Evolutionary conservation across 30 jellyfish, hydroid and myxozoan genomes (phyloP).

Genomic region (Pelagia noctiluca): DNA sequence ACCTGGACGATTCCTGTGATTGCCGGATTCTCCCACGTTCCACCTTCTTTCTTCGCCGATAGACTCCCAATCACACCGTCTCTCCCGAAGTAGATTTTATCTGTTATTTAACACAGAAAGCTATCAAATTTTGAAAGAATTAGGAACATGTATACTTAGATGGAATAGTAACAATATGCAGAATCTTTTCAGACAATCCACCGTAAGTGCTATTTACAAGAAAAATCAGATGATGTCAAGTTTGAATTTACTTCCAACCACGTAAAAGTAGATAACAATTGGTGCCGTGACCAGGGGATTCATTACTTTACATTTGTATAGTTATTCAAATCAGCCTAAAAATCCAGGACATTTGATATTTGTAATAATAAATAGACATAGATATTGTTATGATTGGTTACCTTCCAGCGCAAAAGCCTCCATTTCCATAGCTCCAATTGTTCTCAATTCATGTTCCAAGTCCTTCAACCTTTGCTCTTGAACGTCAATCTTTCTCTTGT

Average conservation of each 20-base stretch:
- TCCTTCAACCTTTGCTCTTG: conserved; percentile 58
- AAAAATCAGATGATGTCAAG: neutral
- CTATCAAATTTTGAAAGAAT: neutral
- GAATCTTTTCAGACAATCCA: neutral
- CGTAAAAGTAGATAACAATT: too few relatives aligned
- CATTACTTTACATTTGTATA: too few relatives aligned
- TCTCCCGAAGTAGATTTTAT: neutral
- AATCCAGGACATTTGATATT: neutral
- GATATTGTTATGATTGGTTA: neutral
- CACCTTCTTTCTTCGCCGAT: conserved; percentile 40
- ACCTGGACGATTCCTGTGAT: conserved; percentile 39
- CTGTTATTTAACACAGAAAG: neutral
- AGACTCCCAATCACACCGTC: conserved; percentile 46
- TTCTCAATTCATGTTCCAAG: conserved; percentile 51
- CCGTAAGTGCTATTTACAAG: neutral
- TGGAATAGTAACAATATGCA: neutral
- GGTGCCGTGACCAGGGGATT: too few relatives aligned
- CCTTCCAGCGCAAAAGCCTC: neutral
- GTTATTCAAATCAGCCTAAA: neutral
- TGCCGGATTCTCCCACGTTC: conserved; percentile 66
- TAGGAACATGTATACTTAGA: neutral
- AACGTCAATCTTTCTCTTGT: conserved; percentile 32
- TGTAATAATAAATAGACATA: neutral
- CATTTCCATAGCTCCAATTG: conserved; percentile 4
- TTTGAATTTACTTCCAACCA: too few relatives aligned